A percentile compares a stretch with the other conserved stretches of the same genome.
phyloP scores from a whole-genome alignment of 2,888 invertebrate genomes.

The Idaea aversata region DNA sequence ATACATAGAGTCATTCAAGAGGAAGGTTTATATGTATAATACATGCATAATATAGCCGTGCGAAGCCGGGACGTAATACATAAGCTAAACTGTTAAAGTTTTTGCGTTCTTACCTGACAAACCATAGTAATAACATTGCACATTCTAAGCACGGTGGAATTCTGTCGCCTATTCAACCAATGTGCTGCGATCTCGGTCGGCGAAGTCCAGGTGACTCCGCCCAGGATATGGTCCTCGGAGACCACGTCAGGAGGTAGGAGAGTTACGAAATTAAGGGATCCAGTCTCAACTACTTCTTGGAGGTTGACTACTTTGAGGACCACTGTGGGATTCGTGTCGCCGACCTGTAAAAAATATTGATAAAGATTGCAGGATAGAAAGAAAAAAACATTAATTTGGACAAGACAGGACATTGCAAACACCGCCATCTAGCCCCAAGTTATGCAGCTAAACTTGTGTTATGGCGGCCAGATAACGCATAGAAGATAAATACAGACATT shows the following conservation, averaged over 20 bases:
- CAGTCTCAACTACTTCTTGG: slow-evolving; percentile 37
- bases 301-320: slow-evolving; percentile 83
- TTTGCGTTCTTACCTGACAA: slow-evolving; percentile 50
- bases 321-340: slow-evolving; percentile 86
- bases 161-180: slow-evolving; percentile 94
- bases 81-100: not conserved
- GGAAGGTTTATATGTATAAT: too few species aligned
- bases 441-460: too few species aligned
- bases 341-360: slow-evolving; percentile 70
- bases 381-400: too few species aligned
- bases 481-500: too few species aligned
- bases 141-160: slow-evolving; percentile 81
- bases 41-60: too few species aligned
- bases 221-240: slow-evolving; percentile 83
- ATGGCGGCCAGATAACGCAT: too few species aligned
- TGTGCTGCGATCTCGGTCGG: slow-evolving; percentile 83
- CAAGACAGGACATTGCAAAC: too few species aligned
- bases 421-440: too few species aligned
- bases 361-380: too few species aligned
- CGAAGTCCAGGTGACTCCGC: slow-evolving; percentile 87
- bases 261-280: slow-evolving; percentile 39
- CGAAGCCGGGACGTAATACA: too few species aligned
- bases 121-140: slow-evolving; percentile 66
- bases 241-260: slow-evolving; percentile 75
- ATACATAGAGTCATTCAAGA: too few species aligned